Base-by-base conservation (phyloP, 2,888 invertebrate genomes). In the Tetropium fuscum region DNA sequence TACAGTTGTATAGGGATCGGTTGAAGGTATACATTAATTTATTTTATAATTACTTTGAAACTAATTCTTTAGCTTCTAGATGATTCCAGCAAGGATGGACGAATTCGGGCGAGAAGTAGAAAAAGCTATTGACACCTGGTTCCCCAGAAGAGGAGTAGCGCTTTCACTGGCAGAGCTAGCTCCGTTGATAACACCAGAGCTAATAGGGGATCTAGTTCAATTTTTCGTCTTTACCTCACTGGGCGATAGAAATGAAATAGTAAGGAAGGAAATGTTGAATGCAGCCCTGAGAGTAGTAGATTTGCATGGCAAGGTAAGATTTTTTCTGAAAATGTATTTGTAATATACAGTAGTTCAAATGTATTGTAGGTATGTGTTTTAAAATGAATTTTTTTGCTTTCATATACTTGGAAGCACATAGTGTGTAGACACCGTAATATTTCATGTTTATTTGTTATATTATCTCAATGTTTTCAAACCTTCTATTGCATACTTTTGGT, bases 261-360 rank as follows among this genome's bases (percentile, higher is more conserved):
- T 96, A 13, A 87, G 96, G 53, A 91, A 90, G 18, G 90, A 94
- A 80, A 98, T 99, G 97, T 85, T 97, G 56, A 90, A 90, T 64
- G 96, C 98, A 8, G 97, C 98, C n/a, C 87, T 97, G 68, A 91
- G 91, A 44, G 89, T 94, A 60, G 94, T 98, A 1, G 93, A 97
- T 78, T 84, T 92, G 53, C 97, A 98, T 82, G 98, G 98, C 20
- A 96, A 95, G 84, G 91, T 90, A 65, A 43, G 58, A 2, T n/a
- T 13, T 11, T 10, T 11, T 7, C 18, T 13, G 3, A 6, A 27
- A 16, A 32, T 22, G 7, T 38, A 36, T 30, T 30, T 11, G 30
- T 10, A 27, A 2, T 27, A 10, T 10, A 27, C n/a, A 3, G 8
- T 27, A 27, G 27, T 8, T 27, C 27, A 27, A 3, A 27, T 8